phyloP scores from a whole-genome alignment of 2,113 vertebrate genomes.

The Colius striatus region DNA sequence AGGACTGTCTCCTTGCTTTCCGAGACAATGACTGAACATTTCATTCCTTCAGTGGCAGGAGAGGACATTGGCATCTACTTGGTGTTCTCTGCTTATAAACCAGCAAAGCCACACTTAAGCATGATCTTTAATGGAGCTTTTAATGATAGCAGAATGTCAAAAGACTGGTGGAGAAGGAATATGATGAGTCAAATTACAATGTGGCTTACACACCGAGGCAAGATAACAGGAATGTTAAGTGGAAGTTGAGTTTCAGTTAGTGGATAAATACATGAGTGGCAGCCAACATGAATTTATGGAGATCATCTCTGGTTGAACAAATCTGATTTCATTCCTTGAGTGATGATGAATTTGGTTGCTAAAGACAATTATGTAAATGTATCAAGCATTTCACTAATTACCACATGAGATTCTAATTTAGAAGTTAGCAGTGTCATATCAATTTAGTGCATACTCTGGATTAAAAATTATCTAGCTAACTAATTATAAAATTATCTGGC shows the following conservation, averaged over 20 bases:
- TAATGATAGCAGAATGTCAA: not conserved
- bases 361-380: conserved; percentile 20
- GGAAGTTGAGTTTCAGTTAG: not conserved
- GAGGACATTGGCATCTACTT: not conserved
- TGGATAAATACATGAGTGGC: not conserved
- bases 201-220: not conserved
- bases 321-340: not conserved
- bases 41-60: not conserved
- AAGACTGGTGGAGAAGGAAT: not conserved
- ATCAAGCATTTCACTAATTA: conserved; percentile 39
- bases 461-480: conserved; percentile 36
- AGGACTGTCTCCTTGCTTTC: not conserved
- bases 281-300: not conserved
- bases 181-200: not conserved
- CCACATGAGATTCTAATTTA: conserved; percentile 13
- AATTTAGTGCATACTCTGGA: not conserved
- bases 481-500: conserved; percentile 42
- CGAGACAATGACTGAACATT: not conserved
- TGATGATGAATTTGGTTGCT: not conserved
- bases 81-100: not conserved
- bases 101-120: not conserved
- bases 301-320: not conserved
- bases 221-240: not conserved
- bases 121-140: not conserved
- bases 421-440: conserved; percentile 3